Conservation (phyloP, 1,140 invertebrate species). For the Pristionchus pacificus region DNA sequence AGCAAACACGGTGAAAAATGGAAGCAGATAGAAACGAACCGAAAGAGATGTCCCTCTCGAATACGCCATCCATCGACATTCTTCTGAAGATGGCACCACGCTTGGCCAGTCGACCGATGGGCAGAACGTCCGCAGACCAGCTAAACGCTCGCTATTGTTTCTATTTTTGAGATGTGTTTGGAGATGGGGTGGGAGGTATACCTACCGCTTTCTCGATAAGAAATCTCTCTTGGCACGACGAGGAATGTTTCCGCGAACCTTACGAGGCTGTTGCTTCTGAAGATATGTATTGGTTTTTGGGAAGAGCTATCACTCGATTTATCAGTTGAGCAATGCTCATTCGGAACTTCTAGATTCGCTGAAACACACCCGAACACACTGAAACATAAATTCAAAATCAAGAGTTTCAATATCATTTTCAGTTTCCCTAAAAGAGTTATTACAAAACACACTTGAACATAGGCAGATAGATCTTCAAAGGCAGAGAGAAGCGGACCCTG, state of each 20-base stretch:
- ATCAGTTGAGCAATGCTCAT: no score
- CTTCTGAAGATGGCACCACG: slow-evolving; percentile 36
- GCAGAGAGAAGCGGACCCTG: slow-evolving; percentile 36
- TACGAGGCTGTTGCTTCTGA: slow-evolving; percentile 31
- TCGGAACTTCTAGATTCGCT: no score
- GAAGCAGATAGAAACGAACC: no score
- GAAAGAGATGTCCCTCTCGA: slow-evolving; percentile 37
- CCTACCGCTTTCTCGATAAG: slow-evolving; percentile 22
- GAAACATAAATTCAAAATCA: background rate
- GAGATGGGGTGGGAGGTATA: background rate
- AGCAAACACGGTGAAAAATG: no score
- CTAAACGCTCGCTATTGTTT: no score
- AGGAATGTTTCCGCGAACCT: slow-evolving; percentile 26
- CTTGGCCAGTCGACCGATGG: slow-evolving; percentile 37
- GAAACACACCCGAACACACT: no score
- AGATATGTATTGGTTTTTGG: background rate
- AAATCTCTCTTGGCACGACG: slow-evolving; percentile 32
- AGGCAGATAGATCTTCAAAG: slow-evolving; percentile 38
- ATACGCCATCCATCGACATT: slow-evolving; percentile 38
- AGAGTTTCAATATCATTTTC: background rate
- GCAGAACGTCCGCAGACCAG: slow-evolving; percentile 38
- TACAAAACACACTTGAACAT: slow-evolving; percentile 32
- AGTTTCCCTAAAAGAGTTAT: background rate
- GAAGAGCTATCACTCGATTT: no score
- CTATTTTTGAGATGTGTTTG: background rate